Evolutionary conservation across 2,888 invertebrate genomes (phyloP).

Genomic region (Chaetogeoica ovagalla): DNA sequence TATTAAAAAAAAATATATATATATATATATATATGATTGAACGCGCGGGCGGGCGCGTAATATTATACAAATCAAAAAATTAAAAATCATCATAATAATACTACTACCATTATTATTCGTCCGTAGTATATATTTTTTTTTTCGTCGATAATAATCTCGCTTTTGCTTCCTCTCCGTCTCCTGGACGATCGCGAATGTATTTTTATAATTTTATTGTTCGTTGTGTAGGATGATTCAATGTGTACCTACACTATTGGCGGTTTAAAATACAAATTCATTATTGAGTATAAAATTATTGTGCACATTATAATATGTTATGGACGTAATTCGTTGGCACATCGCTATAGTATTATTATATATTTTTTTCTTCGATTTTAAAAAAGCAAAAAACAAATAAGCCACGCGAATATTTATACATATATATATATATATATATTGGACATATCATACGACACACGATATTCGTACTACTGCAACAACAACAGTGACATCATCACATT

Average conservation of each 20-base stretch:
- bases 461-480: conserved; percentile 7
- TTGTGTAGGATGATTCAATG: no score
- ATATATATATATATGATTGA: not conserved
- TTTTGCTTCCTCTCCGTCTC: not conserved
- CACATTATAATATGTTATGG: not conserved
- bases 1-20: no score
- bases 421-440: not conserved
- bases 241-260: no score
- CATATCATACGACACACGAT: not conserved
- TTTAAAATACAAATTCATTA: not conserved
- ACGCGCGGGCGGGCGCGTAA: not conserved
- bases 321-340: not conserved
- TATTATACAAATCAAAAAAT: not conserved
- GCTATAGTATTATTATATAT: not conserved
- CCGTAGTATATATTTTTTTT: not conserved
- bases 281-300: no score
- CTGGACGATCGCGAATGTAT: not conserved
- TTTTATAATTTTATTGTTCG: not conserved
- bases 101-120: no score
- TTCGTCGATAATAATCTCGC: not conserved
- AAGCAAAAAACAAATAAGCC: conserved; percentile 7
- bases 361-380: not conserved
- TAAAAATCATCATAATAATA: not conserved
- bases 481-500: conserved; percentile 50
- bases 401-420: not conserved